Percentiles rank a stretch among this genome's conserved stretches.
These are phyloP conservation scores for Agrotis clavis DNA, from an alignment of 2,888 invertebrate genomes.

Conservation along the genomic window DNA sequence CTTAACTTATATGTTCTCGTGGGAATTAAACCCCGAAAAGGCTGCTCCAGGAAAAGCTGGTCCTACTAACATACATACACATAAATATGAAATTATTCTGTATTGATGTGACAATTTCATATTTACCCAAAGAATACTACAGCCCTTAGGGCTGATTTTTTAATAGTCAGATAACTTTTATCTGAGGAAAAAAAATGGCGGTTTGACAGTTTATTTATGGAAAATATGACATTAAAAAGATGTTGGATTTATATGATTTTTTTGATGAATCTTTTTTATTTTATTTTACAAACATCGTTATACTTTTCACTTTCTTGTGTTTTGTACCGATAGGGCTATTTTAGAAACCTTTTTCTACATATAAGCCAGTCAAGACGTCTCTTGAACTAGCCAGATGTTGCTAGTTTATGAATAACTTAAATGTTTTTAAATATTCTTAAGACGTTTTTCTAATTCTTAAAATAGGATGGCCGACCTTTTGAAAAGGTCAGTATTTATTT, in stretches of 20 bases:
- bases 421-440: background rate
- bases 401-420: constrained; percentile 3
- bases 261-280: constrained; percentile 21
- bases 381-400: constrained; percentile 2
- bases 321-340: constrained; percentile 11
- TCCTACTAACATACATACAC: constrained; percentile 24
- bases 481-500: background rate
- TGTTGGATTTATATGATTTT: constrained; percentile 36
- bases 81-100: constrained; percentile 31
- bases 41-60: constrained; percentile 54
- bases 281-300: constrained; percentile 14
- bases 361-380: background rate
- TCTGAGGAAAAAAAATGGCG: too few species aligned
- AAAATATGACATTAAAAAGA: constrained; percentile 12
- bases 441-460: background rate
- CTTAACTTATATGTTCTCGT: constrained; percentile 76
- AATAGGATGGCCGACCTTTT: background rate
- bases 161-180: too few species aligned
- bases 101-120: constrained; percentile 20
- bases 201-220: too few species aligned
- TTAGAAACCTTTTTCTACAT: constrained; percentile 2
- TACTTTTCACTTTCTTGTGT: constrained; percentile 16
- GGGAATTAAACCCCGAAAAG: constrained; percentile 71
- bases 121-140: constrained; percentile 11
- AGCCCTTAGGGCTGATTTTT: too few species aligned